Evolutionary conservation across 1,140 invertebrate species (phyloP).

Genomic region (Ostrea edulis): DNA sequence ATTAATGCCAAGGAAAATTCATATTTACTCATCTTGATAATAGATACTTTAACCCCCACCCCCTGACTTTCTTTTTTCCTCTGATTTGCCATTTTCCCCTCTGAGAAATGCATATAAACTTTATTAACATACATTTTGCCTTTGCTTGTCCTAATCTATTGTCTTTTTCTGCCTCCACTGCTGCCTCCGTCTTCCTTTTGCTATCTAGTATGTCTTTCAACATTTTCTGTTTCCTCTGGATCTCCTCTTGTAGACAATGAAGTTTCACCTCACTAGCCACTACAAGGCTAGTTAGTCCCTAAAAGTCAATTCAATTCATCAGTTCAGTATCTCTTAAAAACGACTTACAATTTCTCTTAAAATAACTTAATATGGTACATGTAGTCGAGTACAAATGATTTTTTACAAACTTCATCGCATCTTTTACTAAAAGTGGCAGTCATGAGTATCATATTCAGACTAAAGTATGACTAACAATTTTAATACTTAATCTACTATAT

Average conservation of each 20-base stretch:
- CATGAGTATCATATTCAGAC: too few relatives aligned
- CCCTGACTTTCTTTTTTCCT: background rate
- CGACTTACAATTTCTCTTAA: too few relatives aligned
- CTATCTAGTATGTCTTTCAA: background rate
- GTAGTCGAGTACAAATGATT: too few relatives aligned
- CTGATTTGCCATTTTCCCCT: background rate
- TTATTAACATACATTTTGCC: background rate
- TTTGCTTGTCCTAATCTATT: background rate
- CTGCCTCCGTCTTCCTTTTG: background rate
- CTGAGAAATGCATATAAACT: background rate
- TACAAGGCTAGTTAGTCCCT: background rate
- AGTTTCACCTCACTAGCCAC: background rate
- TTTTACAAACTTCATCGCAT: too few relatives aligned
- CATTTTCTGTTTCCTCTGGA: conserved; percentile 5
- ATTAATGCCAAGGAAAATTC: background rate
- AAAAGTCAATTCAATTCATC: background rate
- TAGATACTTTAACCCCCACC: too few relatives aligned
- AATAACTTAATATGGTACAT: too few relatives aligned
- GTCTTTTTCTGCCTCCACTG: background rate
- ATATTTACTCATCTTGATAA: background rate
- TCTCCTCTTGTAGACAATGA: background rate
- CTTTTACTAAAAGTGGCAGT: too few relatives aligned
- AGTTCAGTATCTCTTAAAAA: too few relatives aligned
- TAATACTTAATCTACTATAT: too few relatives aligned
- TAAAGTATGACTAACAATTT: too few relatives aligned